These are phyloP conservation scores for Papilio dardanus DNA, from an alignment of 1,140 invertebrate genomes.

Conservation along the genomic window DNA sequence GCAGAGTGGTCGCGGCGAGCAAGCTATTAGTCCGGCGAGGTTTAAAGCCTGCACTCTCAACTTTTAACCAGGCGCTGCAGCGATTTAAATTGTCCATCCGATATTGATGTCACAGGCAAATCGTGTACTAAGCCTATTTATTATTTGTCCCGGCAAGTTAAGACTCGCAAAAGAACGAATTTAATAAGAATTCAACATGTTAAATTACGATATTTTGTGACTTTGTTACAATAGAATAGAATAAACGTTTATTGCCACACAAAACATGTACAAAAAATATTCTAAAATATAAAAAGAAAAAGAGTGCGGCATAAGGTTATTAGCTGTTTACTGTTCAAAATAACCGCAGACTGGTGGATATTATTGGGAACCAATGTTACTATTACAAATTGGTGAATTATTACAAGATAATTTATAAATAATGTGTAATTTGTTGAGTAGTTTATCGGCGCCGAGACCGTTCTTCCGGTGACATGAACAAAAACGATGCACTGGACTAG, in stretches of 20 bases:
- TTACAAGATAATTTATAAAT: background rate
- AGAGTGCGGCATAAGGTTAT: no score
- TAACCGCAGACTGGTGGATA: background rate
- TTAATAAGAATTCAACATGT: background rate
- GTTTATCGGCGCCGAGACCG: background rate
- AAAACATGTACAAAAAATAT: no score
- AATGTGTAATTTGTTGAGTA: background rate
- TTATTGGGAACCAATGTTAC: background rate
- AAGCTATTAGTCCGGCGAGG: background rate
- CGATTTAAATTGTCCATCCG: background rate
- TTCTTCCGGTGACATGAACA: background rate
- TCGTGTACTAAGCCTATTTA: background rate
- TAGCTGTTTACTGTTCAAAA: background rate
- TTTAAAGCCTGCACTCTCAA: background rate
- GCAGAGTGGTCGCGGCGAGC: background rate
- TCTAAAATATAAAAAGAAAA: no score
- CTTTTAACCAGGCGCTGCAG: background rate
- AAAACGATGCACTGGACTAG: background rate
- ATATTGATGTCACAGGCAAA: background rate
- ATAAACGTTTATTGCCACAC: no score
- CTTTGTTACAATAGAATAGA: no score
- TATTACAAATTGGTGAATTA: background rate
- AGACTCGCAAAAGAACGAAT: background rate
- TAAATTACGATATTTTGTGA: background rate
- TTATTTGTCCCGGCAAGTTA: background rate